Percentiles rank a stretch among this genome's conserved stretches.
phyloP scores from a whole-genome alignment of 2,888 invertebrate species.

The Tuta absoluta region DNA sequence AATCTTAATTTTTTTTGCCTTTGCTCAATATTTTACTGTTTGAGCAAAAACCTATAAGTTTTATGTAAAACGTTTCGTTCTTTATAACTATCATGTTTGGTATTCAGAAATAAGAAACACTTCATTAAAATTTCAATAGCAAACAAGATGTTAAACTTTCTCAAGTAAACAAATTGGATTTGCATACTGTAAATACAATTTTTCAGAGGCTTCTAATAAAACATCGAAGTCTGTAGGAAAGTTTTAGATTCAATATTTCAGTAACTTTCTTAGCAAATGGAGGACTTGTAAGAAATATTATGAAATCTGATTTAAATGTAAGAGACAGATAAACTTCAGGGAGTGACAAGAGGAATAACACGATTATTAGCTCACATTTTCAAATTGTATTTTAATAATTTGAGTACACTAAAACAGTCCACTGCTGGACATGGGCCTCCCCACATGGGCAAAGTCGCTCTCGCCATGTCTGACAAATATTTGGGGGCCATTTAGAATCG shows the following conservation, averaged over 20 bases:
- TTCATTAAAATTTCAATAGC: slow-evolving; percentile 8
- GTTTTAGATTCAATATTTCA: slow-evolving; percentile 19
- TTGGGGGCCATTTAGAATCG: too few species aligned
- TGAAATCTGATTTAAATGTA: slow-evolving; percentile 10
- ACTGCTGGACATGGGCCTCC: too few species aligned
- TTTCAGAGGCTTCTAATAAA: slow-evolving; percentile 12
- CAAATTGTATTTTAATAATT: background rate
- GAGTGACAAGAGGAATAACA: background rate
- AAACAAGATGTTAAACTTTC: background rate
- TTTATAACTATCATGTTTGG: too few species aligned
- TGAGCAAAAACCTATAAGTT: too few species aligned
- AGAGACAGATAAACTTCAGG: background rate
- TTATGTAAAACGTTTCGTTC: too few species aligned
- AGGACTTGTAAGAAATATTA: slow-evolving; percentile 15
- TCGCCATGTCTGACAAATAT: too few species aligned
- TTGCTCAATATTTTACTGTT: too few species aligned
- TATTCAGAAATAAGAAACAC: background rate
- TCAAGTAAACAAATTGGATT: slow-evolving; percentile 7
- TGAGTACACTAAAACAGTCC: too few species aligned
- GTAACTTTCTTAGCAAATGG: slow-evolving; percentile 12
- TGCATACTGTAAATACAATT: slow-evolving; percentile 20
- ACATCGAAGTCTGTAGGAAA: slow-evolving; percentile 10
- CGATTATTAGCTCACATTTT: background rate
- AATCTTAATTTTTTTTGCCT: too few species aligned
- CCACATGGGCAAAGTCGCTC: too few species aligned